Evolutionary conservation across 2,113 vertebrate genomes (phyloP), one percentile per base, ranked within the genome.

Genomic region (Propithecus coquereli): DNA sequence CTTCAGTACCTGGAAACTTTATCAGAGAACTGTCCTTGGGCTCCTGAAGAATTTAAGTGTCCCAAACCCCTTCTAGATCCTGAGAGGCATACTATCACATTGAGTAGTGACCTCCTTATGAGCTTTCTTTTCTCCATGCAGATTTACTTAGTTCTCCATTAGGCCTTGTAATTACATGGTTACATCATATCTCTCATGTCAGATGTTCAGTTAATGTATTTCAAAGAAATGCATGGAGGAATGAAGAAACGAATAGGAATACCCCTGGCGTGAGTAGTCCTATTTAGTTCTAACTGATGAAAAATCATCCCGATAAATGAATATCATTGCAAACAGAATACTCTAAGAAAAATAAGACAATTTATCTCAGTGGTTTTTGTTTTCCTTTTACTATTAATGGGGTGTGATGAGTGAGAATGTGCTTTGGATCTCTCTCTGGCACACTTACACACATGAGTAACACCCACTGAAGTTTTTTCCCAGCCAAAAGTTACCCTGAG

Each of bases 401-500:
- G 7, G 95, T 94, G 84, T 95, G 97, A 74, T 90, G 90, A 97
- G 52, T 77, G 65, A 4, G 30, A 68, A 84, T 76, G 32, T 61
- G 50, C 63, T 83, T 47, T 92, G 59, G 66, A 76, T 88, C 30
- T 93, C 87, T 94, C 90, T 92, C 63, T 92, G 97, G 82, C 95
- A 92, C 87, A 94, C 18, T 94, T 97, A 90, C 68, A 93, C 90
- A 96, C 45, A 95, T 97, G 87, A 83, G 89, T 93, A 89, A 79
- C 61, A 98, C 73, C 82, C 45, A 84, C 91, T 90, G 52, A 96
- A 93, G 74, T 88, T 97, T 87, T 76, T 52, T 92, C 92, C 80
- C 52, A 98, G 63, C 40, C 90, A 95, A 20, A 40, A 23, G 63
- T 96, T 95, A 85, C 87, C 97, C 86, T 96, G 94, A 95, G 94